phyloP scores from a whole-genome alignment of 2,888 invertebrate genomes.

The Chelonus formosanus region DNA sequence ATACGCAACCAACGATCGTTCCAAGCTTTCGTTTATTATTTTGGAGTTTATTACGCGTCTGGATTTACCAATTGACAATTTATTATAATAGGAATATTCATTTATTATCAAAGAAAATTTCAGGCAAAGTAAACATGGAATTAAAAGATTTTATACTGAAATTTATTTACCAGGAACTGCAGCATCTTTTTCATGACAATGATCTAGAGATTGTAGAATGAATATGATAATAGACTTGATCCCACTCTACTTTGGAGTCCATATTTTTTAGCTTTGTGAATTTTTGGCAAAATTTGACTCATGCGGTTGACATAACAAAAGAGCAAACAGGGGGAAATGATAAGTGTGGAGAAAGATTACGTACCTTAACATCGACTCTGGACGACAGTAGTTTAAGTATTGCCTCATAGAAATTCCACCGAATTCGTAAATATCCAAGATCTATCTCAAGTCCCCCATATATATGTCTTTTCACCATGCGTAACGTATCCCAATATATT shows the following conservation, averaged over 20 bases:
- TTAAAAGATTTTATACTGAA: no score
- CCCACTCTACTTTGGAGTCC: conserved; percentile 33
- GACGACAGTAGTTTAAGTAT: conserved; percentile 33
- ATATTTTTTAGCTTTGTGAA: conserved; percentile 21
- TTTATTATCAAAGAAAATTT: conserved; percentile 11
- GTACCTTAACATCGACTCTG: conserved; percentile 8
- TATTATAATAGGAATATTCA: neutral
- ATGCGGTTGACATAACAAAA: conserved; percentile 35
- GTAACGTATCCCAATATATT: conserved; percentile 34
- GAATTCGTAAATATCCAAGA: conserved; percentile 41
- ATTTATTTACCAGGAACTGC: neutral
- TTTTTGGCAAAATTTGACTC: conserved; percentile 40
- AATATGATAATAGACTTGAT: conserved; percentile 39
- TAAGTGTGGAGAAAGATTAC: conserved; percentile 33
- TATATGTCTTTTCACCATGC: conserved; percentile 30
- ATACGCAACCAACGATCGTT: conserved; percentile 5
- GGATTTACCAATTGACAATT: neutral
- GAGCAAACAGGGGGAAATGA: conserved; percentile 37
- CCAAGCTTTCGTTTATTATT: conserved; percentile 1
- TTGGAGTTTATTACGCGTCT: no score
- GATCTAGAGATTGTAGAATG: neutral
- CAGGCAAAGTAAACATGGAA: neutral
- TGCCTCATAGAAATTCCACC: conserved; percentile 43
- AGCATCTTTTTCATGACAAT: conserved; percentile 1
- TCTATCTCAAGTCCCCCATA: conserved; percentile 8